These are phyloP conservation scores for Eustalomyia histrio DNA, from an alignment of 2,888 invertebrate genomes.

Conservation along the genomic window DNA sequence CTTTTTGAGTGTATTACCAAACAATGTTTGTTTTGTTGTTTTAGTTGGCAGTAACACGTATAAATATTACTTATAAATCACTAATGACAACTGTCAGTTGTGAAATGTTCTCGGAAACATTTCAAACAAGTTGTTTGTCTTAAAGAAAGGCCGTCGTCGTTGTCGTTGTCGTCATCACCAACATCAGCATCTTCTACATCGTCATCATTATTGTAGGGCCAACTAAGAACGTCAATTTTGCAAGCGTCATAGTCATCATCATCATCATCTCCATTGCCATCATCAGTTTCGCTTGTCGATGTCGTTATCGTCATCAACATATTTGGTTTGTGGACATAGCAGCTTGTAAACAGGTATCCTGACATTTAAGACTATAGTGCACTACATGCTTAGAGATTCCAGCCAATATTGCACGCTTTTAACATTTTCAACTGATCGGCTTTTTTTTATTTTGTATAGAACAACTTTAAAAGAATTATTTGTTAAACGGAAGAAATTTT, in stretches of 20 bases:
- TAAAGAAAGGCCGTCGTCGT: slow-evolving; percentile 56
- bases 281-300: slow-evolving; percentile 65
- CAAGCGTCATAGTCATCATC: slow-evolving; percentile 50
- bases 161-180: slow-evolving; percentile 1
- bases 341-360: slow-evolving; percentile 58
- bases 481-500: not conserved
- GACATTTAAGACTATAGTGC: slow-evolving; percentile 61
- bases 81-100: slow-evolving; percentile 67
- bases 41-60: slow-evolving; percentile 61
- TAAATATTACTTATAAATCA: slow-evolving; percentile 69
- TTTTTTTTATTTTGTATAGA: not conserved
- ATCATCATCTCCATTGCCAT: slow-evolving; percentile 37
- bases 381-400: slow-evolving; percentile 63
- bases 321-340: slow-evolving; percentile 39
- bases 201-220: slow-evolving; percentile 51
- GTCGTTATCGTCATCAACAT: slow-evolving; percentile 66
- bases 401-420: slow-evolving; percentile 66
- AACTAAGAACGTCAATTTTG: slow-evolving; percentile 56
- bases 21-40: slow-evolving; percentile 32
- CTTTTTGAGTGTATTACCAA: slow-evolving; percentile 8
- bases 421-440: slow-evolving; percentile 40
- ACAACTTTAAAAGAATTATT: not conserved
- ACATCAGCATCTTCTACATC: slow-evolving; percentile 26
- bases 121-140: slow-evolving; percentile 64
- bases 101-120: slow-evolving; percentile 65